Evolutionary conservation across 2,797 vertebrate species (phyloP), one percentile per base, ranked within the genome.

Genomic region (Loriculus beryllinus): DNA sequence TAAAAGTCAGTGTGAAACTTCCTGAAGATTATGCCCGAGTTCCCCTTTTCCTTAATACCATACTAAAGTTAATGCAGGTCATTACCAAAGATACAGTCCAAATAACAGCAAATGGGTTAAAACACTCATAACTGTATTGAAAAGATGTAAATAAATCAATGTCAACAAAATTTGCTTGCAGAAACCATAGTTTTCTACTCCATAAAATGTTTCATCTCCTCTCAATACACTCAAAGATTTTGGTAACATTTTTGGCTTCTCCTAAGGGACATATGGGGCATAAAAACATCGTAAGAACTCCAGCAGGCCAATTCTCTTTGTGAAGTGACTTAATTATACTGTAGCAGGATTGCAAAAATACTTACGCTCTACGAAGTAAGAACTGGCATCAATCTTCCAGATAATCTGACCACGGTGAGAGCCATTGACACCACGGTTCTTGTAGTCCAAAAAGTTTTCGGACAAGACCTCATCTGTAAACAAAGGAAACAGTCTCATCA

Each of bases 381-480:
- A 98, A 95, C 98, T 98, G 79, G 98, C 98, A 81, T 99, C 99
- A 43, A 99, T 99, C 97, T 99, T 99, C 99, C 99, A 99, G 85
- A 99, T 96, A 68, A 99, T 99, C 96, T 99, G 99, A 64, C 99
- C 99, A 95, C 98, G 98, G 82, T 99, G 99, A 94, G 99, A 99
- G 49, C 99, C 99, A 81, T 98, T 99, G 94, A 99, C 98, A 0
- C 99, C 99, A 82, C 99, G 98, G 94, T 99, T 99, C 95, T 99
- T 99, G 93, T 99, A 99, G 97, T 99, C 99, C 98, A 99, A 93
- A 86, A 99, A 99, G 95, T 99, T 99, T 97, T 99, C 99, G 0
- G 99, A 99, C 81, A 99, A 97, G 65, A 98, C 97, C 93, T 99
- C 99, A 97, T 99, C 99, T 99, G 85, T 11, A 79, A 91, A 88